Base-by-base conservation (phyloP, 1,140 invertebrate genomes). In the Anagrus nilaparvatae region DNA sequence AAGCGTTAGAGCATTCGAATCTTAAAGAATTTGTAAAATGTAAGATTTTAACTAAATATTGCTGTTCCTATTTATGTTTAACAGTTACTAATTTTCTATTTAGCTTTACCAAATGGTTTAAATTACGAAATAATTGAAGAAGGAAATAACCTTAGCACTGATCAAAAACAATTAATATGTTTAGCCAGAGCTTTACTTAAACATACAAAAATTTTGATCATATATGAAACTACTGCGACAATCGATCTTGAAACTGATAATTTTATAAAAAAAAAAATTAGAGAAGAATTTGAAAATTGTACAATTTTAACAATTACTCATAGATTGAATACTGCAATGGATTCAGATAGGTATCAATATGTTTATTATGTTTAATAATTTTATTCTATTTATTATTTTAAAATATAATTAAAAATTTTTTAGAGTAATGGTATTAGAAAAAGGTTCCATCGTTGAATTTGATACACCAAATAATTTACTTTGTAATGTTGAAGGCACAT, bases 231-330 rank as follows among this genome's bases (percentile, higher is more conserved):
- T n/a, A 95, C 91, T 20, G 89, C 90, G 5, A 87, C 88, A 47
- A 85, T 95, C 14, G 90, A 95, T 72, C 67, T 89, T 31, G 86
- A 90, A 75, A 91, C 87, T 0, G 90, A 94, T 62, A 87, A 91
- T 64, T 75, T 94, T 24, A 92, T 94, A 58, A 87, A 93, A 68
- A 76, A 76, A 67, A 93, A 89, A 0, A 94, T 95, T 55, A 75
- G 87, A 16, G 73, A 76, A 20, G 84, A 93, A 60, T 95, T 96
- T 61, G 77, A 74, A 49, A 75, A 86, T 43, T 90, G 87, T 61
- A 96, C 91, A 12, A 82, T 96, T 32, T 72, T 96, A 21, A 95
- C 91, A 0, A 95, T 96, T 61, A 91, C 91, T 29, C 91, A 96
- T 69, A 77, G 91, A 20, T 75, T 95, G 31, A 92, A 94, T 60